These are phyloP conservation scores for Helicoverpa zea DNA, from an alignment of 1,140 invertebrate species.

Conservation along the genomic window DNA sequence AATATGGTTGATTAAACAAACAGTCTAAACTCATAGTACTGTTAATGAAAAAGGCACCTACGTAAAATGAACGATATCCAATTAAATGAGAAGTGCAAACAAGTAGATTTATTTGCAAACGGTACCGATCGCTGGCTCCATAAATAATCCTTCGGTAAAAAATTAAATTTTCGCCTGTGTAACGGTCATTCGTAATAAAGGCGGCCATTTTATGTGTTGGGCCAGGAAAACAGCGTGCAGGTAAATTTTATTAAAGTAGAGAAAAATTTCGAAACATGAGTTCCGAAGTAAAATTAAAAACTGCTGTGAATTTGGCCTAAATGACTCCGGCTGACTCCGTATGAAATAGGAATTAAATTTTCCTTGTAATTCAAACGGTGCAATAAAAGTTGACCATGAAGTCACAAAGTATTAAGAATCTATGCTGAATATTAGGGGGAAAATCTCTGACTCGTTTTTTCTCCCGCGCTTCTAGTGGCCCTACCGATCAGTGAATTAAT, in stretches of 20 bases:
- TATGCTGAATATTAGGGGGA: not conserved
- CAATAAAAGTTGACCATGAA: too few relatives aligned
- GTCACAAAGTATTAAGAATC: too few relatives aligned
- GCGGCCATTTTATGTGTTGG: conserved; percentile 46
- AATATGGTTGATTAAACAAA: too few relatives aligned
- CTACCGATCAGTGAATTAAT: conserved; percentile 61
- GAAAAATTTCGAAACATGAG: too few relatives aligned
- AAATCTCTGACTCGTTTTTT: not conserved
- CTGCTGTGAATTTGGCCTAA: too few relatives aligned
- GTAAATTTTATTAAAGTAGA: too few relatives aligned
- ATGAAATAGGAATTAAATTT: too few relatives aligned
- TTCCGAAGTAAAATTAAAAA: too few relatives aligned
- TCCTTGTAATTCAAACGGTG: too few relatives aligned
- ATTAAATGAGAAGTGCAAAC: conserved; percentile 47
- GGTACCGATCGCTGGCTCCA: conserved; percentile 62
- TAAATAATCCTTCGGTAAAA: conserved; percentile 66
- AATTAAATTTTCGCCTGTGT: conserved; percentile 68
- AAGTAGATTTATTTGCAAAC: conserved; percentile 62
- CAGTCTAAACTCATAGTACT: too few relatives aligned
- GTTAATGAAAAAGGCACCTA: not conserved
- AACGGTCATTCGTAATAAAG: conserved; percentile 60
- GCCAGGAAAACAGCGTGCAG: conserved; percentile 40
- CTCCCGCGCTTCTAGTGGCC: conserved; percentile 19
- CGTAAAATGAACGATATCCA: conserved; percentile 11
- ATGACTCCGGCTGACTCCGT: too few relatives aligned